Evolutionary conservation across 2,888 invertebrate genomes (phyloP).

Genomic region (Mesoligia furuncula): DNA sequence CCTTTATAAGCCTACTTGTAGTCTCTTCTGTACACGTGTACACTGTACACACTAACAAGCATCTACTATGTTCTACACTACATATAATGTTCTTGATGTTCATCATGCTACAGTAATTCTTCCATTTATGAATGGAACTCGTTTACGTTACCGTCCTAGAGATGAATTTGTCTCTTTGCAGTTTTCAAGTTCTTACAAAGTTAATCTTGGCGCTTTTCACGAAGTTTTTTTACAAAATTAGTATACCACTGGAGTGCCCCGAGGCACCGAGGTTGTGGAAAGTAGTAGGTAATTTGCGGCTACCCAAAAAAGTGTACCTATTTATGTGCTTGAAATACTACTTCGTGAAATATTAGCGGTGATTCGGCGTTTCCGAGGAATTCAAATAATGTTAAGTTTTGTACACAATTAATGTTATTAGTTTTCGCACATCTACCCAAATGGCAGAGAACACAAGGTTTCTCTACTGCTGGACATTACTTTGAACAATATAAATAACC

Average conservation of each 20-base stretch:
- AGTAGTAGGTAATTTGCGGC: constrained; percentile 12
- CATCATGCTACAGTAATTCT: constrained; percentile 10
- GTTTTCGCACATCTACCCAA: not conserved
- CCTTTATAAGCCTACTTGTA: constrained; percentile 45
- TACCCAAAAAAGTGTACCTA: not conserved
- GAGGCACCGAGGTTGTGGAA: constrained; percentile 8
- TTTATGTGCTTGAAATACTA: constrained; percentile 17
- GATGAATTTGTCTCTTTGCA: constrained; percentile 38
- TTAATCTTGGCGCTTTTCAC: constrained; percentile 40
- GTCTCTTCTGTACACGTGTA: constrained; percentile 29
- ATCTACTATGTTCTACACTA: constrained; percentile 11
- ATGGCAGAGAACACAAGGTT: no score
- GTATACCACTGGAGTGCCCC: not conserved
- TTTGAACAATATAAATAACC: not conserved
- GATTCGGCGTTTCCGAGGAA: constrained; percentile 1
- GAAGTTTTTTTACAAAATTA: constrained; percentile 33
- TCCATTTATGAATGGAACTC: constrained; percentile 55
- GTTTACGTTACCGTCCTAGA: constrained; percentile 39
- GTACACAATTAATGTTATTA: not conserved
- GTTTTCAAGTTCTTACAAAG: constrained; percentile 29
- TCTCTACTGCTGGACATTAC: not conserved
- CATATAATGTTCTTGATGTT: constrained; percentile 15
- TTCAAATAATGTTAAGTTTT: not conserved
- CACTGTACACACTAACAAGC: constrained; percentile 36
- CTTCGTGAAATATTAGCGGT: not conserved